Evolutionary conservation across 2,888 invertebrate species (phyloP), one percentile per base, ranked within the genome.

Genomic region (Aromia moschata): DNA sequence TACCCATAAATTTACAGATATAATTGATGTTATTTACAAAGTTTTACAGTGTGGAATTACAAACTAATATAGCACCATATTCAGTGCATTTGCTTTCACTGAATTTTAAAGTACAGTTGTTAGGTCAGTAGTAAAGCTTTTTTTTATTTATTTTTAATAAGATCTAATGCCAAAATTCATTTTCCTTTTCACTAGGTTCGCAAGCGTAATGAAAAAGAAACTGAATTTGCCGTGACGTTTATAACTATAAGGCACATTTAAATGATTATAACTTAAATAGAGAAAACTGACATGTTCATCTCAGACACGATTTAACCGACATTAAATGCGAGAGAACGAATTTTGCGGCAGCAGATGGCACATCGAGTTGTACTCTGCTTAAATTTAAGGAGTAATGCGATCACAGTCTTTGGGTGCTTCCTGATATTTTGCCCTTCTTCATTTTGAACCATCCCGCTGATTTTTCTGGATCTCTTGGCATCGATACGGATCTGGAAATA

Each of bases 401-500:
- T 78, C 74, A 78, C 76, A 78, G 74, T 69, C 75, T 72, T 62
- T 77, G 77, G 15, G 73, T 71, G 65, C 74, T 76, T 20, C 66
- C 69, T 43, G 75, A 72, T 49, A 76, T 73, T 69, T 82, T 83
- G 65, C 79, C 82, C 72, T 84, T 88, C 72, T 80, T 82, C 71
- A 87, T 77, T 76, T 87, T 89, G 73, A 90, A 89, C 90, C 90
- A 90, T 53, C 89, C 89, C 31, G 90, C 89, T 61, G 87, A 86
- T 77, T 89, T 89, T 72, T 86, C 87, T 45, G 86, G 85, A 73
- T 90, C 89, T 71, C 89, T 87, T 44, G 90, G 89, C 84, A 90
- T 89, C 4, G 90, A 90, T 43, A 89, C 84, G 0, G 90, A 90
- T 57, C 90, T 81, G 0, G 86, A 84, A 3, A 86, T 78, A 56